phyloP scores from a whole-genome alignment of 1,140 invertebrate species.

The Drosophila serrata region DNA sequence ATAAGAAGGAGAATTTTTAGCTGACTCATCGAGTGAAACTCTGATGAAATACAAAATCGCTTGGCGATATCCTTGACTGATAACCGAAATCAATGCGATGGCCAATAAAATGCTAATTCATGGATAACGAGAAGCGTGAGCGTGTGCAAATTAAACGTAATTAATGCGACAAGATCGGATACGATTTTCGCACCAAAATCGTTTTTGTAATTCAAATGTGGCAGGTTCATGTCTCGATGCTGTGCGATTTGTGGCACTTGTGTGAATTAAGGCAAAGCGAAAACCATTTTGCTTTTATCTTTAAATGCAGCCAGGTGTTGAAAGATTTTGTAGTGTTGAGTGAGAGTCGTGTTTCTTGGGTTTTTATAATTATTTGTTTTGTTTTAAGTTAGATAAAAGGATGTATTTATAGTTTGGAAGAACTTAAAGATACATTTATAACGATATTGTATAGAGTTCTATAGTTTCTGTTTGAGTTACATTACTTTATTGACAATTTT shows the following conservation, averaged over 20 bases:
- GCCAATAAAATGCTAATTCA: constrained; percentile 63
- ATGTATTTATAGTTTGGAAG: neutral
- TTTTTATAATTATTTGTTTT: neutral
- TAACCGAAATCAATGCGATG: constrained; percentile 15
- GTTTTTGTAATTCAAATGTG: constrained; percentile 78
- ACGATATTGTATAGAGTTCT: no score
- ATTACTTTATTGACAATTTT: neutral
- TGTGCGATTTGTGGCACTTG: constrained; percentile 46
- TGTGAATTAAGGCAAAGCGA: constrained; percentile 13
- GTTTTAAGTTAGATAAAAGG: neutral
- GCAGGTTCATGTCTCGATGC: constrained; percentile 46
- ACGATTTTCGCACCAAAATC: constrained; percentile 26
- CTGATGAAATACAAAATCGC: constrained; percentile 12
- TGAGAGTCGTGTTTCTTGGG: neutral
- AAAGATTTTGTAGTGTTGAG: neutral
- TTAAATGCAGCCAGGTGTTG: constrained; percentile 47
- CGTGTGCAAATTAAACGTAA: constrained; percentile 72
- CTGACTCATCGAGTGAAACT: constrained; percentile 10
- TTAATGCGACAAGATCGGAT: constrained; percentile 71
- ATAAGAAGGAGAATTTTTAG: constrained; percentile 20
- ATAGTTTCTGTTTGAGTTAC: neutral
- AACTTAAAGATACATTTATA: no score
- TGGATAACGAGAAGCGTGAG: constrained; percentile 70
- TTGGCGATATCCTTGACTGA: constrained; percentile 37
- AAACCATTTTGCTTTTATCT: neutral